These are phyloP conservation scores for Pseudorectes ferrugineus DNA, from an alignment of 2,113 vertebrate genomes.

Conservation along the genomic window DNA sequence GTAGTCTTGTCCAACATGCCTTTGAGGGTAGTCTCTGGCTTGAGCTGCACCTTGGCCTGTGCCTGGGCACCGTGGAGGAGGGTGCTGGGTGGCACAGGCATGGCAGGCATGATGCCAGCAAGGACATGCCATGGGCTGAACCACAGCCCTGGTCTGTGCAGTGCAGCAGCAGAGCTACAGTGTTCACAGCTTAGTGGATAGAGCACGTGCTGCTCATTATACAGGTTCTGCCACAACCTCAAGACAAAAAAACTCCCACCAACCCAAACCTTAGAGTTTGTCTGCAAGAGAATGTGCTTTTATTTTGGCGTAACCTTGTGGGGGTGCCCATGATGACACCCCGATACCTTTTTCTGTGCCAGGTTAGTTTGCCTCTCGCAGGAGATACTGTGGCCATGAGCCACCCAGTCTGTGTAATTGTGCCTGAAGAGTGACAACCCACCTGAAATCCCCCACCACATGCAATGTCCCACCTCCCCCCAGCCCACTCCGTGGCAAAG, in stretches of 20 bases:
- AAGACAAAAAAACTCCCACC: neutral
- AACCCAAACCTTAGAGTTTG: neutral
- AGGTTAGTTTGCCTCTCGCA: neutral
- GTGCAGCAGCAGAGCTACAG: neutral
- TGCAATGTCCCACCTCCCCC: neutral
- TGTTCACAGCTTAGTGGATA: neutral
- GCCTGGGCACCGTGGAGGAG: neutral
- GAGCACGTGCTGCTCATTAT: neutral
- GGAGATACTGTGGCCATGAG: neutral
- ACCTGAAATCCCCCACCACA: neutral
- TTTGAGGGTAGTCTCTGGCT: neutral
- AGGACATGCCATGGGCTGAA: neutral
- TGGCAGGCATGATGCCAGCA: neutral
- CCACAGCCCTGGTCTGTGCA: neutral
- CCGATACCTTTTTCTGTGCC: neutral
- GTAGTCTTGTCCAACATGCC: neutral
- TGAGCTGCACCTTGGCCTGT: neutral
- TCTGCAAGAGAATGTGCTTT: fast-evolving
- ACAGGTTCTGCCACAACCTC: neutral
- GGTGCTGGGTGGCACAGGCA: neutral
- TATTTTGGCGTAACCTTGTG: neutral
- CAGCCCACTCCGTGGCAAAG: fast-evolving
- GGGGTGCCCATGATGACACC: neutral
- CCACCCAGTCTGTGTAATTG: neutral
- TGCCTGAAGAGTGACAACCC: neutral